Base-by-base conservation (phyloP, 2,888 invertebrate genomes). In the Frankliniella fusca region DNA sequence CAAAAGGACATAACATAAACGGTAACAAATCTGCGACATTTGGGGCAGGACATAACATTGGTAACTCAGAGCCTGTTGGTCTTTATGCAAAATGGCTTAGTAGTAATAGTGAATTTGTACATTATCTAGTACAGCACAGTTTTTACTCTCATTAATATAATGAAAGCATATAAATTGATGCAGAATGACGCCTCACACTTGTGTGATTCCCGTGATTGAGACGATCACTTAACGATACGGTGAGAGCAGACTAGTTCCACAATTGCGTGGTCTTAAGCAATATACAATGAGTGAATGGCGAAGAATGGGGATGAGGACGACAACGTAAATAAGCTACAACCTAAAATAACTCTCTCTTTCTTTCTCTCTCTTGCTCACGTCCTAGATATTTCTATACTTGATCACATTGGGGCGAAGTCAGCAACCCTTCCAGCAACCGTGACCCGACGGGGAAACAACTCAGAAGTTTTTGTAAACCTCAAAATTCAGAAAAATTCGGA, bases 181-280 rank as follows among this genome's bases (percentile, higher is more conserved):
- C 38, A 38, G 38, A 23, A 70, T 27, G 27, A 27, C 10, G 70
- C 27, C 70, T 76, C 70, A n/a, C 61, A 61, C 61, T 61, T 18
- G 61, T 61, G 18, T 12, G 15, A 15, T n/a, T 7, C 5, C 38
- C 18, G n/a, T 61, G 61, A 11, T 70, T 2, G 70, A 76, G 70
- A 27, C 70, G 27, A 76, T 76, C 11, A 76, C 70, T 23, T 61
- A 61, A 61, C 18, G 61, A n/a, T 61, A 61, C 27, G 70, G 27
- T 76, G 70, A 76, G 27, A 76, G 70, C 10, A 27, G 70, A 76
- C 70, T 76, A 76, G 70, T 76, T 27, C 70, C 70, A 76, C 70
- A 76, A 12, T 23, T 23, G 12, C 10, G 70, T 27, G 70, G 70
- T 76, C 70, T 23, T 76, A 70, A 23, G 9, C 12, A 27, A n/a